Evolutionary conservation across 1,140 invertebrate species (phyloP).

Genomic region (Euglossa dilemma): DNA sequence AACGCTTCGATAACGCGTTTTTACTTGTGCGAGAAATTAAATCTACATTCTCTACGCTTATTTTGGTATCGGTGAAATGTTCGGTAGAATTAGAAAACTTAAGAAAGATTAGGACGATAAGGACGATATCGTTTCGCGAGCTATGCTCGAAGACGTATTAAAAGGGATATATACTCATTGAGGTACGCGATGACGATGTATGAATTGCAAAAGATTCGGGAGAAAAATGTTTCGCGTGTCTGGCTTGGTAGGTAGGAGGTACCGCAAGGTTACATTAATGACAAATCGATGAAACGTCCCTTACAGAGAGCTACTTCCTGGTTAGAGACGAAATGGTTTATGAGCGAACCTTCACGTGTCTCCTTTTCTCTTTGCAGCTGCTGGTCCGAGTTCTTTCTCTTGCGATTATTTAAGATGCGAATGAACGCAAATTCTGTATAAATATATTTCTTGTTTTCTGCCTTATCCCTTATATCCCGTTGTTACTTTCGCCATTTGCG

Average conservation of each 20-base stretch:
- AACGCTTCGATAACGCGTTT: too few relatives aligned
- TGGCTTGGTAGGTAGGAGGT: slow-evolving; percentile 40
- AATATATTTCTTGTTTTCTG: slow-evolving; percentile 22
- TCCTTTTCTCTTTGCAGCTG: background rate
- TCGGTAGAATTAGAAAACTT: background rate
- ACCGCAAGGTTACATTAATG: slow-evolving; percentile 56
- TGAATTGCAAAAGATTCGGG: slow-evolving; percentile 3
- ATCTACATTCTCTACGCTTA: background rate
- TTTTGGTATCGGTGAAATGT: background rate
- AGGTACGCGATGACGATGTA: slow-evolving; percentile 24
- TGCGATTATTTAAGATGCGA: background rate
- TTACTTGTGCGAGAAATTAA: background rate
- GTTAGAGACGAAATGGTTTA: slow-evolving; percentile 31
- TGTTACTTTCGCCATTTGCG: background rate
- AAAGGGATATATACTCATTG: background rate
- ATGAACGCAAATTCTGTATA: background rate
- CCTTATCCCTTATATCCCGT: background rate
- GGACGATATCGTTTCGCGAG: background rate
- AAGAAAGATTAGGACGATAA: background rate
- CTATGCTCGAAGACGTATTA: slow-evolving; percentile 2
- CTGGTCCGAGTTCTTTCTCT: background rate
- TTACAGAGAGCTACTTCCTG: slow-evolving; percentile 33
- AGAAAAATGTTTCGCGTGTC: slow-evolving; percentile 54
- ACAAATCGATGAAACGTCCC: slow-evolving; percentile 68
- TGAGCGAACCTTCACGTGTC: background rate